These are phyloP conservation scores for Malurus leucopterus DNA, from an alignment of 2,797 vertebrate genomes.

Conservation along the genomic window DNA sequence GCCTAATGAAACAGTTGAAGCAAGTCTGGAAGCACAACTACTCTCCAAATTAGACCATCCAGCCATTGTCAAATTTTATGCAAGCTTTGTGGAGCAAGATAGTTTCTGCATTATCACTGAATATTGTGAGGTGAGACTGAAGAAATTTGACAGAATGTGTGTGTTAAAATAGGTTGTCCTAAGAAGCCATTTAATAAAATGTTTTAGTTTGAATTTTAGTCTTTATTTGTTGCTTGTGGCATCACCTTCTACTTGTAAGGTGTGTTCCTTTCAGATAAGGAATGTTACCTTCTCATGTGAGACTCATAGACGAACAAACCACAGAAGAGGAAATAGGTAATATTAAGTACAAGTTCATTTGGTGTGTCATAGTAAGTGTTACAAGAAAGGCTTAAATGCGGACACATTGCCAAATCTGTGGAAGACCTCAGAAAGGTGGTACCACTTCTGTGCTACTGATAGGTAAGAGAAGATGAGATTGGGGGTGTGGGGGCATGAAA, in stretches of 20 bases:
- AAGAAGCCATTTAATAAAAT: neutral
- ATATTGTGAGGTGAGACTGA: constrained; percentile 82
- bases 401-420: neutral
- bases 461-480: neutral
- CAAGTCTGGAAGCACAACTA: constrained; percentile 81
- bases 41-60: constrained; percentile 84
- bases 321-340: neutral
- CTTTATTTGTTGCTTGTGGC: neutral
- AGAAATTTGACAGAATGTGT: neutral
- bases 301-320: neutral
- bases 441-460: neutral
- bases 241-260: neutral
- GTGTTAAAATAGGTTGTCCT: neutral
- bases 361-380: neutral
- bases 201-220: neutral
- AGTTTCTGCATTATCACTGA: constrained; percentile 87
- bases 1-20: constrained; percentile 82
- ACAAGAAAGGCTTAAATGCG: neutral
- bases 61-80: constrained; percentile 82
- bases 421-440: neutral
- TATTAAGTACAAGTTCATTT: neutral
- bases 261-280: neutral
- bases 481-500: fast-evolving
- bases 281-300: neutral
- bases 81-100: constrained; percentile 82